These are phyloP conservation scores for Pachyuromys duprasi DNA, from an alignment of 2,797 vertebrate species.

Conservation along the genomic window DNA sequence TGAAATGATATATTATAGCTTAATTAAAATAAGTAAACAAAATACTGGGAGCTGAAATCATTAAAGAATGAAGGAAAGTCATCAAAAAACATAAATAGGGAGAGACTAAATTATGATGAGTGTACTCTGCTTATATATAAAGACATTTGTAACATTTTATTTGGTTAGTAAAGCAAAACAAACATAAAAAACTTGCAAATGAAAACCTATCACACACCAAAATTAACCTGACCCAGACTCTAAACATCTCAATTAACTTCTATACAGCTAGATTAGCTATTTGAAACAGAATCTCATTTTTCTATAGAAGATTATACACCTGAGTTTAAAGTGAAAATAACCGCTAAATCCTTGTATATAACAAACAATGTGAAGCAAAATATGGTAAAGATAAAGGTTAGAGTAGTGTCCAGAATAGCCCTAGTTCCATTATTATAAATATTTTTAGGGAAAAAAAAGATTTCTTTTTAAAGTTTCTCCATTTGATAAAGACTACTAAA, in stretches of 20 bases:
- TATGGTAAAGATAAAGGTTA: background rate
- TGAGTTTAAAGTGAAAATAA: background rate
- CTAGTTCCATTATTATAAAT: slow-evolving; percentile 6
- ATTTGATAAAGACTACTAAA: slow-evolving; percentile 30
- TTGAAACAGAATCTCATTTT: slow-evolving; percentile 29
- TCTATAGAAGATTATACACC: background rate
- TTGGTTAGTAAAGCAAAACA: background rate
- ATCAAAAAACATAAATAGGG: slow-evolving; percentile 4
- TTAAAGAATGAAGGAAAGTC: slow-evolving; percentile 17
- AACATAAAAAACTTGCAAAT: background rate
- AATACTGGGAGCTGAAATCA: background rate
- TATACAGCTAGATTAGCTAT: background rate
- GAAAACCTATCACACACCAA: background rate
- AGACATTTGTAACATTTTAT: slow-evolving; percentile 19
- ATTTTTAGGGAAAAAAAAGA: background rate
- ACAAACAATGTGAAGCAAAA: background rate
- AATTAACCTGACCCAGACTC: background rate
- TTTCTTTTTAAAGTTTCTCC: slow-evolving; percentile 50
- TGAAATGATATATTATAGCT: background rate
- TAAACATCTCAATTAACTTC: background rate
- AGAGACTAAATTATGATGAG: slow-evolving; percentile 41
- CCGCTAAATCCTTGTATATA: background rate
- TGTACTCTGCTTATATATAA: slow-evolving; percentile 27
- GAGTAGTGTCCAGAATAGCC: background rate
- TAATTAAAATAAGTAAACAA: background rate